Evolutionary conservation across 2,888 invertebrate genomes (phyloP).

Genomic region (Rhodophaea formosa): DNA sequence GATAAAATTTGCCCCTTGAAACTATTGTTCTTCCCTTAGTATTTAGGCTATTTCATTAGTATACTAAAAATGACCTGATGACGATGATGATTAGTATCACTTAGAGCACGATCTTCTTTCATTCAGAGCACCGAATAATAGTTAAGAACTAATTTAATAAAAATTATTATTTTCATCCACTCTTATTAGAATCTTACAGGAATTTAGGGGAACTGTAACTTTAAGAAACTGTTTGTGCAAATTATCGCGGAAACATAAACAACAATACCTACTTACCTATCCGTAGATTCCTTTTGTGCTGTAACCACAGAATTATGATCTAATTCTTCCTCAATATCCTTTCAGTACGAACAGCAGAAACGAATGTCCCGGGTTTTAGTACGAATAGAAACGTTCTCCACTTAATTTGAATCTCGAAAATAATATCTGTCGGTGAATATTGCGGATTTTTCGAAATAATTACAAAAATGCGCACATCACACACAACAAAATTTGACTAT

Average conservation of each 20-base stretch:
- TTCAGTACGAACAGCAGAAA: not conserved
- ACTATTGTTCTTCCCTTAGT: too few species aligned
- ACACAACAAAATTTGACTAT: not conserved
- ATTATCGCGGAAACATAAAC: not conserved
- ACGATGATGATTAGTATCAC: too few species aligned
- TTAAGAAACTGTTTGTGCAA: too few species aligned
- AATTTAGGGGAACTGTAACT: too few species aligned
- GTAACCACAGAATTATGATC: not conserved
- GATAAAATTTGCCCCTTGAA: too few species aligned
- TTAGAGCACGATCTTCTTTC: too few species aligned
- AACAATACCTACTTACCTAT: not conserved
- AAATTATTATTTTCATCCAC: too few species aligned
- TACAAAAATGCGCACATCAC: not conserved
- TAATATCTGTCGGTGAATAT: not conserved
- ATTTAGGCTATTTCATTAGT: too few species aligned
- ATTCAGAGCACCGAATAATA: too few species aligned
- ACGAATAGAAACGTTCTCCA: not conserved
- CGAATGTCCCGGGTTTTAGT: not conserved
- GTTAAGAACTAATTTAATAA: too few species aligned
- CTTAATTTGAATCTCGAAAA: not conserved
- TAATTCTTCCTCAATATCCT: not conserved
- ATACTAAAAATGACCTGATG: too few species aligned
- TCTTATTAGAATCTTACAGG: too few species aligned
- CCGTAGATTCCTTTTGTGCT: not conserved
- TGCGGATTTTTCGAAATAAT: not conserved